Base-by-base conservation (phyloP, 2,113 vertebrate genomes). In the Coptodon rendalli region DNA sequence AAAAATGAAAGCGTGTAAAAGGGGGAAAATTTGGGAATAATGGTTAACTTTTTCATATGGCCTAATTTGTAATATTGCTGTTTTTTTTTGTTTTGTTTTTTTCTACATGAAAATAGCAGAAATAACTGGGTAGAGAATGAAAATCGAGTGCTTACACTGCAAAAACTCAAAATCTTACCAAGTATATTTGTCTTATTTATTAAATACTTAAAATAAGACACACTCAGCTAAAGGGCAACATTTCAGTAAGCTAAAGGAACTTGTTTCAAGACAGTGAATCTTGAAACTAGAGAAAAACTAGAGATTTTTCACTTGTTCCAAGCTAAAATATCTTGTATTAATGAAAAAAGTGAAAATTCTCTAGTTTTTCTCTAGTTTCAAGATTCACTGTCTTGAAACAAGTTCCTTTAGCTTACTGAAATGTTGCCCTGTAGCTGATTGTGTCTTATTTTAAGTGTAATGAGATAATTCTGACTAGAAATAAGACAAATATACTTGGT, bases 401-500 rank as follows among this genome's bases (percentile, higher is more conserved):
- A 4, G 14, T 61, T 61, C 1, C 14, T 59, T 59, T 61, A 31
- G 3, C 27, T 61, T 0, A 31, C 2, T 9, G 3, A 61, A 61
- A 31, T 61, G 27, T 61, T 31, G 57, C 27, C 57, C 0, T 17
- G 5, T 0, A 31, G 29, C 57, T 61, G 29, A 17, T 31, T 17
- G 56, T 57, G 2, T 59, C 14, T 59, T 59, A 17, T 59, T 59
- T 17, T 59, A 59, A 10, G 57, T 61, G 0, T 61, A 61, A 61
- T 34, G 29, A 19, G 9, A 0, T 10, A 4, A 1, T 61, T 61
- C 0, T 34, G 9, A 61, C 29, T 61, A 61, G 29, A 61, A 34
- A 6, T 0, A 6, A 34, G 57, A 61, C 29, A 19, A 1, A 61
- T 34, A 61, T 0, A 61, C 57, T 61, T 61, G 16, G 0, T 61